Evolutionary conservation across 2,113 vertebrate species (phyloP), one percentile per base, ranked within the genome.

Genomic region (Brachypodius melanocephalos): DNA sequence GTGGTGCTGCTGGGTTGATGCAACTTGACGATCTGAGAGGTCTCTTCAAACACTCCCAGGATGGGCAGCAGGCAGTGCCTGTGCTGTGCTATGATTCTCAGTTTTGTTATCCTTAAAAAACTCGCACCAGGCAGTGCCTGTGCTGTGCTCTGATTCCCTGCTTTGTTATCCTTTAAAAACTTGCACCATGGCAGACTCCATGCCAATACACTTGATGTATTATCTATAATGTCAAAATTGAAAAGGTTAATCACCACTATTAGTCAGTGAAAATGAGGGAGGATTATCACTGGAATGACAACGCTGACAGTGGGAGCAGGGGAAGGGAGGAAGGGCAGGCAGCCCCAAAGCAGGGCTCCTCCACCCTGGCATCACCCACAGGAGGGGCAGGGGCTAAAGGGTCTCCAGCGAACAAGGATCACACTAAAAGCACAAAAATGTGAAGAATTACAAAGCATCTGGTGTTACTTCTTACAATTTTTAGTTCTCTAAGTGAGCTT

Each of bases 221-320:
- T 93, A 95, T 81, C 85, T 93, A 17, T 89, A 90, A 90, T 48
- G 93, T 93, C 94, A 95, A 79, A 94, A 94, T 38, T 51, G 85
- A 98, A 97, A 97, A 96, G 76, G 94, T 96, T 97, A 97, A 97
- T 96, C 95, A 65, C 75, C 45, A 40, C 92, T 68, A 94, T 95
- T 95, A 97, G 71, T 72, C 67, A 83, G 88, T 48, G 85, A 59
- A 96, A 97, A 97, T 22, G 91, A 97, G 89, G 59, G 85, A 69
- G 88, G 88, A 88, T 97, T 80, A 89, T 94, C 91, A 59, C 90
- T 66, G 4, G 77, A 75, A 79, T 63, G 90, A 54, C 5, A 29
- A 45, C 0, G 8, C 55, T 34, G 71, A 32, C 62, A 17, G 22
- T 1, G 49, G 48, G 54, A 90, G 40, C 58, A 51, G 88, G 1